A percentile compares a stretch with the other conserved stretches of the same genome.
These are phyloP conservation scores for Caenorhabditis sinica DNA, from an alignment of 2,888 invertebrate species.

Conservation along the genomic window DNA sequence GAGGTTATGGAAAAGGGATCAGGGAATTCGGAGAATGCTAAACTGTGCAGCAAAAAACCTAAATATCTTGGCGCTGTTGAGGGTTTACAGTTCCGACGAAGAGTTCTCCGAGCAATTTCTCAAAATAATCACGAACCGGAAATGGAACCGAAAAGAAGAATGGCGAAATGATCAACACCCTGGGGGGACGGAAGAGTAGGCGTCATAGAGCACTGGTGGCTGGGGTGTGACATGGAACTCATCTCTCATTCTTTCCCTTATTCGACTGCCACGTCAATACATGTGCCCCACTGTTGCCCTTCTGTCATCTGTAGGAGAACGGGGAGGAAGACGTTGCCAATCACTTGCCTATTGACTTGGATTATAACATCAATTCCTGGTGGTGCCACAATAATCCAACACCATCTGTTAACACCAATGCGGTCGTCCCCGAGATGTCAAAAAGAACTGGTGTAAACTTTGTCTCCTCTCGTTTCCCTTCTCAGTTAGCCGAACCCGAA, in stretches of 20 bases:
- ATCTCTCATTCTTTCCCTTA: conserved; percentile 9
- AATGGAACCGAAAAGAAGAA: conserved; percentile 34
- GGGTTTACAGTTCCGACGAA: too few relatives aligned
- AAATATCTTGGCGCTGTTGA: too few relatives aligned
- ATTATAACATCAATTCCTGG: conserved; percentile 57
- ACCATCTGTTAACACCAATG: conserved; percentile 62
- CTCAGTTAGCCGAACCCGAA: conserved; percentile 28
- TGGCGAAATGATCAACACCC: conserved; percentile 27
- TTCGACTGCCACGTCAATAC: conserved; percentile 28
- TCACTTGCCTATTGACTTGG: conserved; percentile 53
- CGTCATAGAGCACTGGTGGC: conserved; percentile 21
- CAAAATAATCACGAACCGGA: conserved; percentile 17
- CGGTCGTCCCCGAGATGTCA: conserved; percentile 30
- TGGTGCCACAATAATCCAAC: too few relatives aligned
- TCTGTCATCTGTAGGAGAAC: conserved; percentile 24
- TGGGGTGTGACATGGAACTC: conserved; percentile 35
- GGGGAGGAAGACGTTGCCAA: conserved; percentile 42
- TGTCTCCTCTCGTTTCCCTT: neutral
- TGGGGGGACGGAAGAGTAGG: conserved; percentile 24
- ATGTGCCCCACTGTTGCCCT: conserved; percentile 18
- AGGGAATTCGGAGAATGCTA: too few relatives aligned
- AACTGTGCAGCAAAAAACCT: too few relatives aligned
- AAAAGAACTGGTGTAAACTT: conserved; percentile 39
- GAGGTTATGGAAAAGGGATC: too few relatives aligned
- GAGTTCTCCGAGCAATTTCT: neutral